These are phyloP conservation scores for Rhinophrynus dorsalis DNA, from an alignment of 2,797 vertebrate genomes.

Conservation along the genomic window DNA sequence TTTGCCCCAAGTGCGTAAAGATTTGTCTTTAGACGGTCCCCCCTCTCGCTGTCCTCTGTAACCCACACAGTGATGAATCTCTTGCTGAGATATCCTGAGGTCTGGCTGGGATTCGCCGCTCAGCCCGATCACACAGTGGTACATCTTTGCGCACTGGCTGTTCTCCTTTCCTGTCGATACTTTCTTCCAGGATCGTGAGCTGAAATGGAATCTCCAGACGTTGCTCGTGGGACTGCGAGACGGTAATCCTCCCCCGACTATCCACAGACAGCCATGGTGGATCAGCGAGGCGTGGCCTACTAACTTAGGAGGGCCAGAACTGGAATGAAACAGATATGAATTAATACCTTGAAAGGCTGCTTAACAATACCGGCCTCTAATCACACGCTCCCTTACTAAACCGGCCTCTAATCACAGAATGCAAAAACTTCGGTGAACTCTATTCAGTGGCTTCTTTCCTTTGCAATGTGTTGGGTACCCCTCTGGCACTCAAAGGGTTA, in stretches of 20 bases:
- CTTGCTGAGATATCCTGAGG: slow-evolving; percentile 19
- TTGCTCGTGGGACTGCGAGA: slow-evolving; percentile 57
- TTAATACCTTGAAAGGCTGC: neutral
- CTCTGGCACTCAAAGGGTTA: no score
- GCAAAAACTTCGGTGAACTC: no score
- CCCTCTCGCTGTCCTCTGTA: slow-evolving; percentile 59
- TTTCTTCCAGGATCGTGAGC: slow-evolving; percentile 70
- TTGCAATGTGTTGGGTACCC: no score
- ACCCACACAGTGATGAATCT: neutral
- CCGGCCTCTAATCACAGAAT: no score
- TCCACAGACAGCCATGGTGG: slow-evolving; percentile 78
- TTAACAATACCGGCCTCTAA: no score
- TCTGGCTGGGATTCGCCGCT: slow-evolving; percentile 65
- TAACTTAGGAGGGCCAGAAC: slow-evolving; percentile 78
- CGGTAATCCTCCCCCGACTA: slow-evolving; percentile 78
- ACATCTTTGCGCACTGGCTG: slow-evolving; percentile 66
- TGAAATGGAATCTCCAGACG: slow-evolving; percentile 79
- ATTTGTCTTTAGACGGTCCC: slow-evolving; percentile 46
- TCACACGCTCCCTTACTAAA: no score
- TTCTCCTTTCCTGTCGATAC: slow-evolving; percentile 56
- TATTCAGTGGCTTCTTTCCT: no score
- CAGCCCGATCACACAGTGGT: slow-evolving; percentile 77
- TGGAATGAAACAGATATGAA: slow-evolving; percentile 49
- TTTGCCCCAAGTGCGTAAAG: accelerated
- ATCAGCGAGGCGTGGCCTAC: slow-evolving; percentile 77